phyloP scores from a whole-genome alignment of 2,113 vertebrate genomes.

The Donacobius atricapilla region DNA sequence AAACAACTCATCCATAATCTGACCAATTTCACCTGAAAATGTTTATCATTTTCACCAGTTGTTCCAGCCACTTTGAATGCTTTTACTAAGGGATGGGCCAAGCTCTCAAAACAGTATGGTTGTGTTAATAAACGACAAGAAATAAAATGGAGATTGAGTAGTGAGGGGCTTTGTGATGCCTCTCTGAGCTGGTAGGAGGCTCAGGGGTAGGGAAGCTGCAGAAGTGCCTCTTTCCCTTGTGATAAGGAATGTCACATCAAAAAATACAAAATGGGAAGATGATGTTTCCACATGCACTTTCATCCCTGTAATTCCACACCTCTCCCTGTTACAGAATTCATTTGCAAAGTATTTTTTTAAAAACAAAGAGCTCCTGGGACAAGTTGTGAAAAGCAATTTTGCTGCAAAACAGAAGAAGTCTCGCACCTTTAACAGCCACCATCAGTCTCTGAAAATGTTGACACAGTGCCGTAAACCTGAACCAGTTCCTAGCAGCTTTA shows the following conservation, averaged over 20 bases:
- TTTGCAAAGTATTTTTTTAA: not conserved
- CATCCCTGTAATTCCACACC: not conserved
- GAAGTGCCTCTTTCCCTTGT: not conserved
- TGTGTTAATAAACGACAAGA: not conserved
- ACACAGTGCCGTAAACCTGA: not conserved
- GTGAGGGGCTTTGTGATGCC: not conserved
- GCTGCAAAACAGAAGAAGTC: not conserved
- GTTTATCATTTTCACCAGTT: not conserved
- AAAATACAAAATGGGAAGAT: not conserved
- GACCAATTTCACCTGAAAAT: not conserved
- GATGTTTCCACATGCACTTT: not conserved
- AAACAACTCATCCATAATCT: conserved; percentile 21
- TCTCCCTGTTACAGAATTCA: not conserved
- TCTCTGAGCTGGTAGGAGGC: not conserved
- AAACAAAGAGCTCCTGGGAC: not conserved
- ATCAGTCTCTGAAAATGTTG: not conserved
- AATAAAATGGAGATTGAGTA: not conserved
- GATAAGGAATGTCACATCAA: not conserved
- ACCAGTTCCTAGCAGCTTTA: not conserved
- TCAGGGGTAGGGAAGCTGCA: not conserved
- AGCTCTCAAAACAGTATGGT: not conserved
- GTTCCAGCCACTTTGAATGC: not conserved
- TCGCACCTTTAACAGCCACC: not conserved
- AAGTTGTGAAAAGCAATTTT: not conserved
- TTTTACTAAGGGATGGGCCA: not conserved